Evolutionary conservation across 30 jellyfish, hydroid and myxozoan genomes (phyloP), one percentile per base, ranked within the genome.

Genomic region (Turritopsis rubra): DNA sequence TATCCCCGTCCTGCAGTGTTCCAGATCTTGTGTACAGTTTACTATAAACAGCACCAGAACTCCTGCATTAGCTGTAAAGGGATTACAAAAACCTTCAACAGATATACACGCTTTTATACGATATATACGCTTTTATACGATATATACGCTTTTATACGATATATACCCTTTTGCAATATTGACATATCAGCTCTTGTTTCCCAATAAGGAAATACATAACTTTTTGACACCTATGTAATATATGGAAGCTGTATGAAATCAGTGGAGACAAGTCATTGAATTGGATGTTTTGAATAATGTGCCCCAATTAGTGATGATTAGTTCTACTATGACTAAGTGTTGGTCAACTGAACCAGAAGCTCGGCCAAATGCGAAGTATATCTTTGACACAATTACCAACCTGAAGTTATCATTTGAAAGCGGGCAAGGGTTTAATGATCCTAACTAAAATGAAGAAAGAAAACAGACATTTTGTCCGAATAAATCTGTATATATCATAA

Each of bases 241-340:
- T 27, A 68, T 68, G 77, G 30, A n/a, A 68, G 77, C 77, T 68
- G 28, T 68, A 27, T 7, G 30, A 68, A 68, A 68, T 68, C 77
- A 68, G 28, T 68, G 77, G 77, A 16, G 77, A n/a, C 77, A 16
- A 68, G 28, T 8, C 9, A 68, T 68, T 68, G 60, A 41, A 41
- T 41, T 41, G 60, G 60, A 41, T 41, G 60, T 5, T 41, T 13
- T 41, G 60, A 41, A 41, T 41, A 41, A 41, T 41, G 60, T 41
- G 5, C 60, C 60, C 5, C 60, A 41, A 41, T 41, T 41, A 13
- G 60, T 41, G 60, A 41, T 13, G 13, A 41, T 41, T 41, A 41
- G 60, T 41, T 3, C 60, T 41, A 41, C 13, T 13, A 41, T 41
- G 60, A 41, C 60, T 41, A 13, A 41, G 13, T 41, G 60, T 41